A percentile compares a stretch with the other conserved stretches of the same genome.
phyloP scores from a whole-genome alignment of 2,888 invertebrate genomes.

The Dryocosmus kuriphilus region DNA sequence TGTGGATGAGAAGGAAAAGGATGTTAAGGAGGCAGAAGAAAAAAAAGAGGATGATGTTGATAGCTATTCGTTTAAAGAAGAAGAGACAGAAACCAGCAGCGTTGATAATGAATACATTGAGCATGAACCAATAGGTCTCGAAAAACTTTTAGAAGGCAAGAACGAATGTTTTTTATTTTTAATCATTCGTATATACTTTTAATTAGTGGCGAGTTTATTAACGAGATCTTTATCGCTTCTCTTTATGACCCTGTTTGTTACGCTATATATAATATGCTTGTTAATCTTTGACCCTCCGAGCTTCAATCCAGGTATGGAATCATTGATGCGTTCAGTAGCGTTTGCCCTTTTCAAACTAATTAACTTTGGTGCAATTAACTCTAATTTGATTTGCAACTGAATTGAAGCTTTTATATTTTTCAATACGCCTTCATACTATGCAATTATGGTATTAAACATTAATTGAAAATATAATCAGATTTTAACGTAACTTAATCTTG shows the following conservation, averaged over 20 bases:
- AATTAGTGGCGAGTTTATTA: not conserved
- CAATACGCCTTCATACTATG: not conserved
- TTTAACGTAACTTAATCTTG: too few species aligned
- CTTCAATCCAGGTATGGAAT: conserved; percentile 30
- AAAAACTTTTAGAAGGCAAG: conserved; percentile 44
- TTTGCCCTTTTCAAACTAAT: conserved; percentile 11
- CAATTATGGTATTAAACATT: not conserved
- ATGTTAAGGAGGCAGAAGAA: conserved; percentile 40
- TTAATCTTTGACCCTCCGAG: conserved; percentile 3
- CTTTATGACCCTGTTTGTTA: not conserved
- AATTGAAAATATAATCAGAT: not conserved
- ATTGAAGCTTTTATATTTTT: conserved; percentile 8
- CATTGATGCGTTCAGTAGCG: conserved; percentile 24
- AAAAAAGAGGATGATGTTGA: conserved; percentile 49
- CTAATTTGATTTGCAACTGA: conserved; percentile 25
- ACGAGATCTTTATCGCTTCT: not conserved
- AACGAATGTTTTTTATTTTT: not conserved
- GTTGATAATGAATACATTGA: conserved; percentile 2
- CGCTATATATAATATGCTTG: not conserved
- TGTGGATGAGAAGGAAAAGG: conserved; percentile 39
- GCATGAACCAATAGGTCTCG: conserved; percentile 57
- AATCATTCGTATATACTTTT: not conserved
- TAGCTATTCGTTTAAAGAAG: conserved; percentile 21
- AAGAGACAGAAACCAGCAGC: conserved; percentile 11
- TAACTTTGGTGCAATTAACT: conserved; percentile 4